Percentiles rank a stretch among this genome's conserved stretches.
Evolutionary conservation across 2,113 vertebrate genomes (phyloP).

Genomic region (Chunga burmeisteri): DNA sequence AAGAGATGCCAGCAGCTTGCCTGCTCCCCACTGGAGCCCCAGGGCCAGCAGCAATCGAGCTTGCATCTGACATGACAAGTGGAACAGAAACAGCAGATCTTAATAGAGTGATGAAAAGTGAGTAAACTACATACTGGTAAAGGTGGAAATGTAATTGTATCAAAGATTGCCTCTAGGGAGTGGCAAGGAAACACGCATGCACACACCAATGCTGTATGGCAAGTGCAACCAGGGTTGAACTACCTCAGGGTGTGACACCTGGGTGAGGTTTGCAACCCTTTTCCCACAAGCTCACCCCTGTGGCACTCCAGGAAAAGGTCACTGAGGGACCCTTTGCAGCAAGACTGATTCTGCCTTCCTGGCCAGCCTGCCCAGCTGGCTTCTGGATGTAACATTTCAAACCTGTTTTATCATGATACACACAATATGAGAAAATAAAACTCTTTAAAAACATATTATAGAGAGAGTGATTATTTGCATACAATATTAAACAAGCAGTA

Average conservation of each 20-base stretch:
- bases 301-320: background rate
- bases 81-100: background rate
- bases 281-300: background rate
- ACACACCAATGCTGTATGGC: accelerated
- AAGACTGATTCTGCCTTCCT: background rate
- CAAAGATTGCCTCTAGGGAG: background rate
- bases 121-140: background rate
- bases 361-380: background rate
- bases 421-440: background rate
- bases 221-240: accelerated
- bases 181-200: background rate
- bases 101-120: background rate
- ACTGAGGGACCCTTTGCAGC: background rate
- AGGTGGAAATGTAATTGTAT: background rate
- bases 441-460: background rate
- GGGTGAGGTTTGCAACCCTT: background rate
- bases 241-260: background rate
- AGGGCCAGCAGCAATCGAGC: background rate
- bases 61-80: background rate
- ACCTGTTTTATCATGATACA: background rate
- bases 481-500: background rate
- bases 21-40: accelerated
- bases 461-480: background rate
- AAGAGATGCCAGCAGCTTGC: background rate
- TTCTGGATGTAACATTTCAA: background rate